Percentiles rank a stretch among this genome's conserved stretches.
Evolutionary conservation across 2,888 invertebrate species (phyloP).

Genomic region (Conchocele bisecta): DNA sequence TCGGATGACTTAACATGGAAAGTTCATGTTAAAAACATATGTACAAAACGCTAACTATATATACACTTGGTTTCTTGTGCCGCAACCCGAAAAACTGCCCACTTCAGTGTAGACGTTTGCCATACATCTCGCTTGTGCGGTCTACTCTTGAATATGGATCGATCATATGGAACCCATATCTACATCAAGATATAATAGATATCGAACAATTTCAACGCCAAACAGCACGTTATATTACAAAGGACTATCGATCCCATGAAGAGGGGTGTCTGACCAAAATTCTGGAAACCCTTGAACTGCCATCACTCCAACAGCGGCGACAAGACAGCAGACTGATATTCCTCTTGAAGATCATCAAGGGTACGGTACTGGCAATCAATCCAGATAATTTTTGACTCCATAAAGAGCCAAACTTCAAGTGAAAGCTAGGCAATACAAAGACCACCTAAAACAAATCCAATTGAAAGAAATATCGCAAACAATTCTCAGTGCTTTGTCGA

Average conservation of each 20-base stretch:
- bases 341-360: background rate
- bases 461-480: too few species aligned
- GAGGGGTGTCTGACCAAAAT: background rate
- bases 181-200: conserved; percentile 8
- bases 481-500: too few species aligned
- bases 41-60: too few species aligned
- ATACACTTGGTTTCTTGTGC: conserved; percentile 28
- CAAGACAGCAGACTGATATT: background rate
- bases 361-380: conserved; percentile 4
- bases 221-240: too few species aligned
- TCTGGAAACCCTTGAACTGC: background rate
- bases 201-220: conserved; percentile 4
- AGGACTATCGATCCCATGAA: conserved; percentile 3
- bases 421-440: background rate
- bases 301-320: background rate
- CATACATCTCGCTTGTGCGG: conserved; percentile 5
- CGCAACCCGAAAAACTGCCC: conserved; percentile 24
- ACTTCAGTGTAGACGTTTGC: conserved; percentile 4
- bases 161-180: background rate
- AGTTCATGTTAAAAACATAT: too few species aligned
- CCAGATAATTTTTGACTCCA: background rate
- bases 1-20: too few species aligned
- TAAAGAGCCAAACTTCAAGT: conserved; percentile 1
- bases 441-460: too few species aligned
- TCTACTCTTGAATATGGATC: conserved; percentile 11